Conservation (phyloP, 2,888 invertebrate genomes). For the Pseudolycoriella hygida region DNA sequence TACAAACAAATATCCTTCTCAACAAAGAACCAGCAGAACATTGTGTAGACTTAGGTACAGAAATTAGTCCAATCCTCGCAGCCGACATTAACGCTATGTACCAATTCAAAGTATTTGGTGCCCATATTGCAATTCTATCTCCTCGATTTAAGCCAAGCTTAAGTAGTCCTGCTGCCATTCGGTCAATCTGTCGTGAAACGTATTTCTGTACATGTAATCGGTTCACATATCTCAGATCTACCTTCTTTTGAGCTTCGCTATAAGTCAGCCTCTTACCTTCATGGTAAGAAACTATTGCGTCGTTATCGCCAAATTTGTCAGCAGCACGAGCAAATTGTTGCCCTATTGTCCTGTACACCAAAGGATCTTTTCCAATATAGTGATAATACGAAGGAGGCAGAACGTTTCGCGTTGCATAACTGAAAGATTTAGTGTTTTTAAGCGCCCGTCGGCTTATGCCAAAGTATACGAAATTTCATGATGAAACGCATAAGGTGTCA, state of each 20-base stretch:
- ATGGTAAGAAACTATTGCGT: conserved; percentile 36
- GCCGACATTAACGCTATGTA: conserved; percentile 49
- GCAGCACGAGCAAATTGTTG: conserved; percentile 35
- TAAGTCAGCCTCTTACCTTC: conserved; percentile 36
- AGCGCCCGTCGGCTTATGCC: too few species aligned
- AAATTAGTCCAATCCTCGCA: conserved; percentile 49
- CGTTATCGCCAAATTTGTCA: conserved; percentile 34
- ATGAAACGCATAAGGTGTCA: too few species aligned
- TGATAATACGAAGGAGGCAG: conserved; percentile 15
- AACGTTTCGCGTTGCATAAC: too few species aligned
- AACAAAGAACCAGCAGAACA: not conserved
- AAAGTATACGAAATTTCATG: too few species aligned
- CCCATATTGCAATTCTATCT: conserved; percentile 64
- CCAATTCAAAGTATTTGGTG: conserved; percentile 65
- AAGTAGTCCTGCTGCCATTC: conserved; percentile 51
- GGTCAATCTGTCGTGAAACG: conserved; percentile 33
- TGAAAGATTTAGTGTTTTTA: too few species aligned
- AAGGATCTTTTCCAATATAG: conserved; percentile 31
- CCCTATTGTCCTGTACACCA: conserved; percentile 37
- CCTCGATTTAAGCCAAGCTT: conserved; percentile 49
- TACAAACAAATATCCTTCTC: conserved; percentile 15
- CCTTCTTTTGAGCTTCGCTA: conserved; percentile 30
- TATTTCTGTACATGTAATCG: too few species aligned
- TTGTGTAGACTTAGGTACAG: too few species aligned
- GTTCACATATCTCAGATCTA: too few species aligned